phyloP scores from a whole-genome alignment of 2,797 vertebrate genomes.

The Octomys mimax region DNA sequence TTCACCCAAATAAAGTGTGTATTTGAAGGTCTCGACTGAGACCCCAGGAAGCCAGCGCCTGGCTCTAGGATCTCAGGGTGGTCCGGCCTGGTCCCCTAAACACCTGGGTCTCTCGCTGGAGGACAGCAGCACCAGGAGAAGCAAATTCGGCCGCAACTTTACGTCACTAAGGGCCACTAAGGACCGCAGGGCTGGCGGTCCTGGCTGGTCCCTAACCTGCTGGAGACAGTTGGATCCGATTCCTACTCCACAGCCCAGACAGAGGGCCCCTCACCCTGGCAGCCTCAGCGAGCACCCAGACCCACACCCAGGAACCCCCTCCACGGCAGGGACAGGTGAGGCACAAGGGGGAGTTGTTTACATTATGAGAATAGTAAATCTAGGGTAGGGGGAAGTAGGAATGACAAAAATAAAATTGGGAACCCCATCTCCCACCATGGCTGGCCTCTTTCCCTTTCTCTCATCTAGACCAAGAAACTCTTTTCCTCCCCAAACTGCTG shows the following conservation, averaged over 20 bases:
- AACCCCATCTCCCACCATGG: background rate
- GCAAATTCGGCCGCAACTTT: constrained; percentile 45
- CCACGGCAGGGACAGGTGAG: constrained; percentile 69
- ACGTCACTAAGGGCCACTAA: background rate
- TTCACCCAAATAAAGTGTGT: background rate
- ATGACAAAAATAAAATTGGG: background rate
- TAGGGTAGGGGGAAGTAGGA: background rate
- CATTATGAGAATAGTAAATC: background rate
- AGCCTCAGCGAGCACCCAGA: background rate
- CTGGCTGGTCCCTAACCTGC: background rate
- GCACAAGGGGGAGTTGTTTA: background rate
- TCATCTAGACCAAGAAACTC: background rate
- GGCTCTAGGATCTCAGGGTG: background rate
- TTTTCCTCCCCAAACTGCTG: constrained; percentile 29
- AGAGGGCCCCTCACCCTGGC: background rate
- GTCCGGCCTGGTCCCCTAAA: background rate
- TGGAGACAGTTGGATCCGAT: background rate
- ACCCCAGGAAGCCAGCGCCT: background rate
- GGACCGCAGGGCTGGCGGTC: background rate
- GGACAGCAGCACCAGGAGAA: background rate
- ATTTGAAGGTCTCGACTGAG: background rate
- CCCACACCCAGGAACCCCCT: background rate
- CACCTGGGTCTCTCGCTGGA: constrained; percentile 27
- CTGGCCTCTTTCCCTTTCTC: constrained; percentile 38
- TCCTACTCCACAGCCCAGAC: background rate